Conservation (phyloP, 1,140 invertebrate genomes). For the Babylonia areolata region DNA sequence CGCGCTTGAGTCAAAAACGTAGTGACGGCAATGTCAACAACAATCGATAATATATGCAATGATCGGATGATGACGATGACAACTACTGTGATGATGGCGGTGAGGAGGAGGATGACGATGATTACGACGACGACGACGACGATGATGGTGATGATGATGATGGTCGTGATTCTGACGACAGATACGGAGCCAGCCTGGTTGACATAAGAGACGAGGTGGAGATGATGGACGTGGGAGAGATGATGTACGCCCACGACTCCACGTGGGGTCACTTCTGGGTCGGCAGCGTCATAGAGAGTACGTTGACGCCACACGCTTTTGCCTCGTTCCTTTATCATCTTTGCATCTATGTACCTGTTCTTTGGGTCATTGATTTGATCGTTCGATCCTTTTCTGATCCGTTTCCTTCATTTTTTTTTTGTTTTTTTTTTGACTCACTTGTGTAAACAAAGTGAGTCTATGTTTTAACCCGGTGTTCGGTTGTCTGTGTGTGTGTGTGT, state of each 20-base stretch:
- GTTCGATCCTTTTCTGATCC: background rate
- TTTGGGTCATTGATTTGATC: too few relatives aligned
- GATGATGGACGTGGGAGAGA: background rate
- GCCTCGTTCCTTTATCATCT: background rate
- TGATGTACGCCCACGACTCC: background rate
- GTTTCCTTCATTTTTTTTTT: background rate
- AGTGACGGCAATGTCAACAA: too few relatives aligned
- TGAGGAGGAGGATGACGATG: background rate
- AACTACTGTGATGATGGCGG: background rate
- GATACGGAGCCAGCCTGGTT: background rate
- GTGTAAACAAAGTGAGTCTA: too few relatives aligned
- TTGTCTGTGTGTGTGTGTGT: too few relatives aligned
- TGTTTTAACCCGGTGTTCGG: too few relatives aligned
- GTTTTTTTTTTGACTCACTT: background rate
- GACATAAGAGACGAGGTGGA: conserved; percentile 25
- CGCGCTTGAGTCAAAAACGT: too few relatives aligned
- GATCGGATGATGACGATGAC: too few relatives aligned
- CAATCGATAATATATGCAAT: too few relatives aligned
- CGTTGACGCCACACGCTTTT: background rate
- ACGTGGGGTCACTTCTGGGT: background rate
- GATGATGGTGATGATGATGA: background rate
- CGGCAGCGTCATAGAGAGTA: background rate
- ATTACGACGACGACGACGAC: background rate
- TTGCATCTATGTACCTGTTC: background rate
- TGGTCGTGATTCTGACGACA: background rate